Evolutionary conservation across 2,797 vertebrate species (phyloP), one percentile per base, ranked within the genome.

Genomic region (Sebastiscus tertius): DNA sequence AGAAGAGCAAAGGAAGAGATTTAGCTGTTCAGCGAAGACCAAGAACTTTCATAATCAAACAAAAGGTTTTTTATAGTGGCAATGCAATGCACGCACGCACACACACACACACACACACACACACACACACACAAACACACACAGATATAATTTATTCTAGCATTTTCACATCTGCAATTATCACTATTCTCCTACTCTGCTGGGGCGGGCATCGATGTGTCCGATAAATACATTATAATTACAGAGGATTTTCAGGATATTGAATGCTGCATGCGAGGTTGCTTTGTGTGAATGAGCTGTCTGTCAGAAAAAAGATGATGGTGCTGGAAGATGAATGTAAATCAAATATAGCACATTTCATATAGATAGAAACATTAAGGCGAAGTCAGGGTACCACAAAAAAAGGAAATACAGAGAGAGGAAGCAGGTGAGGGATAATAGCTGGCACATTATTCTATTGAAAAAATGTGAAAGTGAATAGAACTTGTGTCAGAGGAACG

Each of bases 171-270:
- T 55, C 13, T 71, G 55, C 33, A 87, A 75, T 85, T 75, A 78
- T 79, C 68, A 31, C 34, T 36, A 10, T 78, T 81, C 10, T 55
- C 31, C 18, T 52, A 39, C 20, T 55, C 66, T 24, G 80, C 34
- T 68, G 64, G 14, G 52, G 52, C 52, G 65, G 83, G 18, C 27
- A 8, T 72, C 64, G 49, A 2, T 13, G 52, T 66, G 70, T 76
- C 75, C 75, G 56, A 82, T 87, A 77, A 77, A 85, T 77, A 77
- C 36, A 62, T 36, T 61, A 12, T 79, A 84, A 87, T 89, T 79
- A 70, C 31, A 72, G 80, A 16, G 54, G 26, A 36, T 85, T 73
- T 77, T 74, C 65, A 20, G 20, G 0, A 13, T 8, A 72, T 34
- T 60, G 58, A 78, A 75, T 66, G 61, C 52, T 18, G 61, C 16